Evolutionary conservation across 2,113 vertebrate genomes (phyloP).

Genomic region (Harpagus bidentatus): DNA sequence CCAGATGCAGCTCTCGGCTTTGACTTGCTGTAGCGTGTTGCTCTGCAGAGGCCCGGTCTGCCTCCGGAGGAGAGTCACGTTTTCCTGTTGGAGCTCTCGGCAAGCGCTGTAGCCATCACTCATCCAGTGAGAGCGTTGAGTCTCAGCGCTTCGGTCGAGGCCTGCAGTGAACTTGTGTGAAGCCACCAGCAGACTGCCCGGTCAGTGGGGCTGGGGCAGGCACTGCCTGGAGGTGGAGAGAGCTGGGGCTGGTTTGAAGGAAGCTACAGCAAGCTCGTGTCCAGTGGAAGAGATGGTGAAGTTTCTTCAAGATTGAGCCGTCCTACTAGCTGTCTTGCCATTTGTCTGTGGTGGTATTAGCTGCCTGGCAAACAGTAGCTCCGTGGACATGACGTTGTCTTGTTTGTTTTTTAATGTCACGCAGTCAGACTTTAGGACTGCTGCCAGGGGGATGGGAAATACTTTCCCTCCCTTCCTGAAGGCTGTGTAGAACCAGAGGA

Average conservation of each 20-base stretch:
- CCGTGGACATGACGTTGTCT: background rate
- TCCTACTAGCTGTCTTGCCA: background rate
- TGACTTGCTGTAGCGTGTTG: background rate
- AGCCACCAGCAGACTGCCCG: background rate
- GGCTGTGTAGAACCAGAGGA: background rate
- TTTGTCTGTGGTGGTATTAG: background rate
- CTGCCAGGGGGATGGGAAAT: conserved; percentile 10
- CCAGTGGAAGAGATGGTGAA: background rate
- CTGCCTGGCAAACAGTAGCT: background rate
- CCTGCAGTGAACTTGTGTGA: background rate
- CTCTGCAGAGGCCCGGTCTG: background rate
- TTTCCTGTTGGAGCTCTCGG: background rate
- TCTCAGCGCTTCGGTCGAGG: background rate
- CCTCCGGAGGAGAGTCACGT: background rate
- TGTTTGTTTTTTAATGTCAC: background rate
- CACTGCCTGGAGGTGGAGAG: background rate
- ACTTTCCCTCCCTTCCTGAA: conserved; percentile 42
- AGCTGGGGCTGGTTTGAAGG: background rate
- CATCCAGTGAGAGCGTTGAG: accelerated
- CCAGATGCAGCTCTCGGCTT: background rate
- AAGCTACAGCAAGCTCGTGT: background rate
- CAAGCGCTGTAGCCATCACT: background rate
- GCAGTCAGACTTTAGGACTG: background rate
- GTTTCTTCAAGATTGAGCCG: background rate
- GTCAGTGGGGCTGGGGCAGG: accelerated